Base-by-base conservation (phyloP, 23 tunicate genomes). In the Diplosoma virens region DNA sequence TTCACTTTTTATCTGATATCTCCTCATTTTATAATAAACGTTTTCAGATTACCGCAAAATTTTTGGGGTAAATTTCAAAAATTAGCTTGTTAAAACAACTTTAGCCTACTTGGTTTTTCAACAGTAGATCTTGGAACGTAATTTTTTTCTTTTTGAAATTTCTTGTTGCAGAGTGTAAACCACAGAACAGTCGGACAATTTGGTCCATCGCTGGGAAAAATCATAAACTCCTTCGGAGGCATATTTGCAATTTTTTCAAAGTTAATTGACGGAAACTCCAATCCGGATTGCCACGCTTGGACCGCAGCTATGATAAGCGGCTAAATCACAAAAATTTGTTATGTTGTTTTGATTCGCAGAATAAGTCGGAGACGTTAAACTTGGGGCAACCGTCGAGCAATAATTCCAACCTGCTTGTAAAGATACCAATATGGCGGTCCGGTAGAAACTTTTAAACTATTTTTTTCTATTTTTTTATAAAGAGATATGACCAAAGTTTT, bases 121-220 rank as follows among this genome's bases (percentile, higher is more conserved):
- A 18, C 84, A 20, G 65, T 47, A 3, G 76, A 67, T 67, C 71
- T 74, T 3, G 87, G 83, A 20, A 37, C 35, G 23, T 76, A 86
- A 53, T 82, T 59, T 53, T 78, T 71, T 28, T 77, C 74, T 2
- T 52, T 37, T 63, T 77, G 77, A 34, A 77, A 89, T 36, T 71
- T 48, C 66, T 71, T 71, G 81, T 82, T 89, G 71, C 67, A 82
- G 23, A 89, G 66, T 16, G 96, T 82, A 34, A 89, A 71, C 96
- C 96, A 89, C 9, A 89, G 58, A 0, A 89, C 84, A 14, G 80
- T 82, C 14, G 96, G 96, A 53, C 88, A 82, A 9, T 82, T 87
- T 45, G 67, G 83, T 11, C 70, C 72, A 37, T 72, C 25, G 33
- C 82, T 61, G 58, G 78, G 81, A 30, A 84, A 76, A 0, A 84